Percentiles rank a stretch among this genome's conserved stretches.
Evolutionary conservation across 2,797 vertebrate genomes (phyloP).

Genomic region (Orientallactaga sibirica): DNA sequence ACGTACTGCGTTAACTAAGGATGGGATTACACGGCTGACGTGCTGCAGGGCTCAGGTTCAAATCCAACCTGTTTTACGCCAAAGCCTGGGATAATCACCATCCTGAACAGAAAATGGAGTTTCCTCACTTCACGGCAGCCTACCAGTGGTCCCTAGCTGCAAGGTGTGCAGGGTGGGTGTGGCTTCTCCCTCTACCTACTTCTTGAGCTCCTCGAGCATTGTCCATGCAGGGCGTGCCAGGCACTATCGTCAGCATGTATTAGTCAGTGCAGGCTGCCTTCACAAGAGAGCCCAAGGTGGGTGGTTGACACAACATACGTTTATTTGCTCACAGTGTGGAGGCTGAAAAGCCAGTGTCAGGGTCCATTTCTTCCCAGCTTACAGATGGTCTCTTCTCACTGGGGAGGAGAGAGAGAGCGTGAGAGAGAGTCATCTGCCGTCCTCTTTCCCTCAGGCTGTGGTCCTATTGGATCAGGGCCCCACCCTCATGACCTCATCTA

Average conservation of each 20-base stretch:
- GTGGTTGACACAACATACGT: background rate
- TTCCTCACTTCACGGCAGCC: background rate
- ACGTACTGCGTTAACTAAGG: background rate
- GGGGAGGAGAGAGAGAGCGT: background rate
- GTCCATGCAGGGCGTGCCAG: background rate
- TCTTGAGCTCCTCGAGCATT: background rate
- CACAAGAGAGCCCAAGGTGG: background rate
- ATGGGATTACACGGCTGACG: background rate
- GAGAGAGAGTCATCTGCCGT: background rate
- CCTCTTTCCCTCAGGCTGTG: background rate
- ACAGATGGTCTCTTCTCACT: background rate
- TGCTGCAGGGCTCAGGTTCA: background rate
- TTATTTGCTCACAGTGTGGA: background rate
- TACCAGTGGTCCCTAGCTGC: background rate
- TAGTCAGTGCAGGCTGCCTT: background rate
- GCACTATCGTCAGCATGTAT: background rate
- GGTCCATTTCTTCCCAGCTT: background rate
- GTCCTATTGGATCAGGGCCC: background rate
- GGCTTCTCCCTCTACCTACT: background rate
- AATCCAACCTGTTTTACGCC: conserved; percentile 17
- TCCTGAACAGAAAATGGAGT: background rate
- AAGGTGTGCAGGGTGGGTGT: background rate
- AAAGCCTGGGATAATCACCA: background rate
- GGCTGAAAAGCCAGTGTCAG: background rate
- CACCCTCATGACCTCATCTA: background rate